phyloP scores from a whole-genome alignment of 2,888 invertebrate genomes.

The Drosophila differens region DNA sequence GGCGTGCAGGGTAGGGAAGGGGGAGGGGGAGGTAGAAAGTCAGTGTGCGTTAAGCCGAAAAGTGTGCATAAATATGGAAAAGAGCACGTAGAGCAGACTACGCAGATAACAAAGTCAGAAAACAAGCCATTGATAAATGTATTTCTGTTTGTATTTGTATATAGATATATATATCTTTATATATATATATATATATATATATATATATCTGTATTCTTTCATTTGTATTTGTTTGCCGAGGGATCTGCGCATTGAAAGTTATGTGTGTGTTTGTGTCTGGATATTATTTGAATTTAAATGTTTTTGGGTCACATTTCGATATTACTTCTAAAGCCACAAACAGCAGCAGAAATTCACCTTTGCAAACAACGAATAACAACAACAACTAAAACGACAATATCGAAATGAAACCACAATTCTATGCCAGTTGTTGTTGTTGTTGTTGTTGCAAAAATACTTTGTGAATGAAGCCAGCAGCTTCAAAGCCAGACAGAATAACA shows the following conservation, averaged over 20 bases:
- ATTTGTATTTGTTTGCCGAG: not conserved
- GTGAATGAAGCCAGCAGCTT: conserved; percentile 15
- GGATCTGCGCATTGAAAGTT: not conserved
- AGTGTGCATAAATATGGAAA: conserved; percentile 74
- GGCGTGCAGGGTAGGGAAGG: not conserved
- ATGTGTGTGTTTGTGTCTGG: not conserved
- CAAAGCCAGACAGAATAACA: conserved; percentile 37
- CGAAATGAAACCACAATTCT: conserved; percentile 27
- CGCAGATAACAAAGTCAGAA: conserved; percentile 61
- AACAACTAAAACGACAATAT: not conserved
- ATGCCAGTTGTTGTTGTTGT: not conserved
- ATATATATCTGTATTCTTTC: not conserved
- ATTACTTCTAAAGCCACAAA: not conserved
- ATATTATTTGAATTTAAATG: conserved; percentile 58
- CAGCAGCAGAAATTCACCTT: not conserved
- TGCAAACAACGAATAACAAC: conserved; percentile 1
- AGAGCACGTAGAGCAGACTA: conserved; percentile 64
- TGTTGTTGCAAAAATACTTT: conserved; percentile 34
- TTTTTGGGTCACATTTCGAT: conserved; percentile 34
- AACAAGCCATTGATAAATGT: conserved; percentile 65
- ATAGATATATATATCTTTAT: not conserved
- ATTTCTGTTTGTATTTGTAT: conserved; percentile 1
- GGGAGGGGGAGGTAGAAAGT: conserved; percentile 12
- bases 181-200: not conserved
- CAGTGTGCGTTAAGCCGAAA: conserved; percentile 68